phyloP scores from a whole-genome alignment of 2,888 invertebrate species.

The Dasypolia templi region DNA sequence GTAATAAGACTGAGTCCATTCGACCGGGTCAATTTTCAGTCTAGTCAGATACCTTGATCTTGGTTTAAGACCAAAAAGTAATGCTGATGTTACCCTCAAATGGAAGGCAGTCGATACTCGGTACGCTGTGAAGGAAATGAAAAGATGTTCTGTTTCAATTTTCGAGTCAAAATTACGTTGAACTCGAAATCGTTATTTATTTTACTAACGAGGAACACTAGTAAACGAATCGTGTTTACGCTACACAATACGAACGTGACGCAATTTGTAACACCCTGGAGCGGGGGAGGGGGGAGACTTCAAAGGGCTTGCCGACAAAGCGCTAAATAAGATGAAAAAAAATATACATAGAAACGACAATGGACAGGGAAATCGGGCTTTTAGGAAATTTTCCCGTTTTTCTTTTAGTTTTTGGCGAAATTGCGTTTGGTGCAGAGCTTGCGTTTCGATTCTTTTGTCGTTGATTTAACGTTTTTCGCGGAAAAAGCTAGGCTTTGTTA shows the following conservation, averaged over 20 bases:
- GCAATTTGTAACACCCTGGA: slow-evolving; percentile 87
- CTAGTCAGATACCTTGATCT: background rate
- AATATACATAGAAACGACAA: slow-evolving; percentile 84
- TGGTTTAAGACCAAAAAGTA: background rate
- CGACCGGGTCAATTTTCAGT: background rate
- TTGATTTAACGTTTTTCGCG: slow-evolving; percentile 48
- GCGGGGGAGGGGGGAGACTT: slow-evolving; percentile 78
- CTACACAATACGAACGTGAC: slow-evolving; percentile 84
- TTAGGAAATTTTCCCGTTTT: slow-evolving; percentile 80
- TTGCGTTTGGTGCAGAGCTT: slow-evolving; percentile 76
- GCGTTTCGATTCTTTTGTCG: slow-evolving; percentile 73
- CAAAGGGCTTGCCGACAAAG: slow-evolving; percentile 90
- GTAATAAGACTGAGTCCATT: no score
- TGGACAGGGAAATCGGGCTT: slow-evolving; percentile 88
- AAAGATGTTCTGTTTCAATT: slow-evolving; percentile 36
- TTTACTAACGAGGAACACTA: slow-evolving; percentile 73
- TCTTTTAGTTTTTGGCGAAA: slow-evolving; percentile 81
- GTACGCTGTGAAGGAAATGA: background rate
- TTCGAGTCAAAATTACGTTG: slow-evolving; percentile 47
- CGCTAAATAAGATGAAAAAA: slow-evolving; percentile 90
- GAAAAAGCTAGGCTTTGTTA: slow-evolving; percentile 57
- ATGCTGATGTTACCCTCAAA: background rate
- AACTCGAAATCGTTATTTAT: slow-evolving; percentile 56
- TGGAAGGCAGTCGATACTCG: slow-evolving; percentile 2
- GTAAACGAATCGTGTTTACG: slow-evolving; percentile 83